These are phyloP conservation scores for Muscidifurax raptorellus DNA, from an alignment of 1,140 invertebrate genomes.

Conservation along the genomic window DNA sequence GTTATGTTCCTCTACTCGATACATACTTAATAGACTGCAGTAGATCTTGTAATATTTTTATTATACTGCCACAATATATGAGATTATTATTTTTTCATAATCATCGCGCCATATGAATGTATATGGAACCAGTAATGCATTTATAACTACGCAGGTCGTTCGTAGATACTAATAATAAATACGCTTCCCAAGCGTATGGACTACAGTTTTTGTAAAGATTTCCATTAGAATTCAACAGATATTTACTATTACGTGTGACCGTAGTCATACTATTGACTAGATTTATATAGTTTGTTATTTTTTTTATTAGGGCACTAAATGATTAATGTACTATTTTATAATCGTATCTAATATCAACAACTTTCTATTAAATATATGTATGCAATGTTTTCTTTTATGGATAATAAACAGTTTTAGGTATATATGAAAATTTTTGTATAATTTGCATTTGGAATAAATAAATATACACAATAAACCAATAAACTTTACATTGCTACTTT, in stretches of 20 bases:
- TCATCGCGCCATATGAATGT: conserved; percentile 9
- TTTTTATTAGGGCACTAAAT: neutral
- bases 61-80: neutral
- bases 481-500: too few species aligned
- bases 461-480: neutral
- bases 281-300: neutral
- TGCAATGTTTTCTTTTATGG: neutral
- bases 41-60: neutral
- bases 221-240: neutral
- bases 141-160: neutral
- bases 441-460: conserved; percentile 10
- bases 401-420: too few species aligned
- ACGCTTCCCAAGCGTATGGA: neutral
- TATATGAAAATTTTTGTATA: neutral
- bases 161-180: neutral
- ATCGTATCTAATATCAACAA: neutral
- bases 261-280: neutral
- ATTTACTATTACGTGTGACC: neutral
- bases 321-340: neutral
- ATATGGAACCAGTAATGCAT: neutral
- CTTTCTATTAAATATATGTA: neutral
- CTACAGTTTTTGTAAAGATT: conserved; percentile 31
- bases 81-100: conserved; percentile 29
- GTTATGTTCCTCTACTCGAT: conserved; percentile 21
- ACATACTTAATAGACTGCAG: conserved; percentile 17